Conservation (phyloP, 2,113 vertebrate genomes). For the Hydrochoerus hydrochaeris region DNA sequence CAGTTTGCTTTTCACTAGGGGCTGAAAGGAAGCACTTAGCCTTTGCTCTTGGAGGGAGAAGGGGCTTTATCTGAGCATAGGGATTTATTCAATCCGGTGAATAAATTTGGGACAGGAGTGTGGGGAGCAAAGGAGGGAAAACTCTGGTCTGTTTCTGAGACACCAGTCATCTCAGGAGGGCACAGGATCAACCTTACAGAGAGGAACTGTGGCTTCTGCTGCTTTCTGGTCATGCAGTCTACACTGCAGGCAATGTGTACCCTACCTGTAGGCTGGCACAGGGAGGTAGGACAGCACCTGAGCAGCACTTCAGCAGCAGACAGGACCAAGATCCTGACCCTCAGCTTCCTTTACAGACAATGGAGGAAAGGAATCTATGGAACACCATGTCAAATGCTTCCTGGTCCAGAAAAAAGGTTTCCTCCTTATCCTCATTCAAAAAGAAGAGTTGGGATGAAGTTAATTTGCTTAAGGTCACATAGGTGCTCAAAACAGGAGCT, state of each 20-base stretch:
- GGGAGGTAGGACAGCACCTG: background rate
- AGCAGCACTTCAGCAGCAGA: background rate
- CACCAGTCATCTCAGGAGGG: background rate
- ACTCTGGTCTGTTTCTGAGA: background rate
- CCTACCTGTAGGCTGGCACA: no score
- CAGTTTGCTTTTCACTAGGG: background rate
- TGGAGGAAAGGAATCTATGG: background rate
- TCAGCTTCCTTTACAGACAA: background rate
- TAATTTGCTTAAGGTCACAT: slow-evolving; percentile 16
- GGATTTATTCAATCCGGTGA: background rate
- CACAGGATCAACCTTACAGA: background rate
- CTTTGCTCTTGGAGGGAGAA: background rate
- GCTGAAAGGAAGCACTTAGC: background rate
- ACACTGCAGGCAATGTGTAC: background rate
- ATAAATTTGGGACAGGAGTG: background rate
- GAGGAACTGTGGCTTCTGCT: background rate
- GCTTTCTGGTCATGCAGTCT: background rate
- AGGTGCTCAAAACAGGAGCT: background rate
- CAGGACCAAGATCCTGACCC: background rate
- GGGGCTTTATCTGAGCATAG: background rate
- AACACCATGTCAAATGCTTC: background rate
- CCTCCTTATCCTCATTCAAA: background rate
- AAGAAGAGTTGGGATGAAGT: background rate
- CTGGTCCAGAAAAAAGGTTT: background rate
- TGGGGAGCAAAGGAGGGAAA: background rate